Conservation (phyloP, 2,888 invertebrate species). For the Chouioia cunea region DNA sequence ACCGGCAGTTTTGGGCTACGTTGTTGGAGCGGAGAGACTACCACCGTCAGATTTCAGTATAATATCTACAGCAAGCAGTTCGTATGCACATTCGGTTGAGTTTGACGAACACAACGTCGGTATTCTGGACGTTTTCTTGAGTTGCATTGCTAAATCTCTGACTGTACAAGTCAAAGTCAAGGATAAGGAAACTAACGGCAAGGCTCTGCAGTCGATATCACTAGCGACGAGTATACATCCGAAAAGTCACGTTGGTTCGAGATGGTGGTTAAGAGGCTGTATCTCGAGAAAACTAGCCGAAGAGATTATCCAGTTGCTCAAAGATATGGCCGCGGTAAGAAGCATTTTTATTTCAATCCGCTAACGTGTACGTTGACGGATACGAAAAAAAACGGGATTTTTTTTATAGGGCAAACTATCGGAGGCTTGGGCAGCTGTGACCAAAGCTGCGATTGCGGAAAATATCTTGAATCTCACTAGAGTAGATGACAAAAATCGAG, state of each 20-base stretch:
- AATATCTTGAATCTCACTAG: slow-evolving; percentile 88
- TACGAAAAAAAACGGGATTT: background rate
- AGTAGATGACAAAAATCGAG: slow-evolving; percentile 81
- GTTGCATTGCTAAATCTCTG: slow-evolving; percentile 91
- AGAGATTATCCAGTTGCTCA: slow-evolving; percentile 86
- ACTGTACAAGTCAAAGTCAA: slow-evolving; percentile 90
- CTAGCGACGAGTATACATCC: slow-evolving; percentile 74
- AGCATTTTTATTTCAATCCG: background rate
- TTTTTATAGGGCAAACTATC: slow-evolving; percentile 83
- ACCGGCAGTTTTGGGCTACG: slow-evolving; percentile 84
- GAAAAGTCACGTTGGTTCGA: slow-evolving; percentile 71
- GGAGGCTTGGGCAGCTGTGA: slow-evolving; percentile 87
- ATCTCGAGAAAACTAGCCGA: slow-evolving; percentile 89
- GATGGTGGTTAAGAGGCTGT: slow-evolving; percentile 91
- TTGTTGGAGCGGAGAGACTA: slow-evolving; percentile 78
- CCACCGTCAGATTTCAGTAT: slow-evolving; percentile 85
- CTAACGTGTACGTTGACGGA: too few relatives aligned
- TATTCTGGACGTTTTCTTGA: slow-evolving; percentile 89
- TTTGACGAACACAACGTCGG: slow-evolving; percentile 76
- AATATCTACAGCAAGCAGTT: slow-evolving; percentile 72
- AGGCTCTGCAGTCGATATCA: slow-evolving; percentile 71
- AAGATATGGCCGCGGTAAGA: slow-evolving; percentile 92
- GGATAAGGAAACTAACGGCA: slow-evolving; percentile 72
- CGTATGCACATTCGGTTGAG: slow-evolving; percentile 64
- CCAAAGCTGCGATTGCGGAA: slow-evolving; percentile 89